phyloP scores from a whole-genome alignment of 2,797 vertebrate genomes.

The Crenuchus spilurus region DNA sequence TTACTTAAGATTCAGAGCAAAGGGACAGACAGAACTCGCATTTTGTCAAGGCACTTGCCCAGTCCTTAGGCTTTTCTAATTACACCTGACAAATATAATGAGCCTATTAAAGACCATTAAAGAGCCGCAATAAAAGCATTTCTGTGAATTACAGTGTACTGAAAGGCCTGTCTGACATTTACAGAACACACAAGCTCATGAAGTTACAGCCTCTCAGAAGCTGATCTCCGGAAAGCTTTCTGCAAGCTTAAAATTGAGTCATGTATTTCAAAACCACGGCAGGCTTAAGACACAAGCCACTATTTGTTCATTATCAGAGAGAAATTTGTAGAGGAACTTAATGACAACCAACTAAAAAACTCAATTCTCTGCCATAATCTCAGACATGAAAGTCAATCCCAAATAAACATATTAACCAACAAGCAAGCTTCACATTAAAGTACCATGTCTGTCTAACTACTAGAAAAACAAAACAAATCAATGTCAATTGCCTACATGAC shows the following conservation, averaged over 20 bases:
- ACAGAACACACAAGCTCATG: slow-evolving; percentile 20
- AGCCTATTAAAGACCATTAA: slow-evolving; percentile 67
- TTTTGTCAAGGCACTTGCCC: slow-evolving; percentile 39
- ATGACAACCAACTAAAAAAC: not conserved
- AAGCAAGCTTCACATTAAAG: not conserved
- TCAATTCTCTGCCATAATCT: no score
- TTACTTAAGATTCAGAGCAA: slow-evolving; percentile 12
- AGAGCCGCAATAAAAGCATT: slow-evolving; percentile 15
- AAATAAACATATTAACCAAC: no score
- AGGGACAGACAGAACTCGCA: not conserved
- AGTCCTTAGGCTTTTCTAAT: slow-evolving; percentile 64
- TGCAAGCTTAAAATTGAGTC: not conserved
- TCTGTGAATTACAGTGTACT: slow-evolving; percentile 23
- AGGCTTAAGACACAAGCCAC: not conserved
- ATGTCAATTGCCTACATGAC: not conserved
- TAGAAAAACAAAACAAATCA: slow-evolving; percentile 1
- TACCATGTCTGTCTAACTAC: not conserved
- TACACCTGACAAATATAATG: slow-evolving; percentile 58
- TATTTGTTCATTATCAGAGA: not conserved
- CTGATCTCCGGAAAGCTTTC: slow-evolving; percentile 11
- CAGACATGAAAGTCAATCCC: no score
- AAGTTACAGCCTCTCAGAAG: slow-evolving; percentile 6
- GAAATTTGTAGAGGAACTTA: not conserved
- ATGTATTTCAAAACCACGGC: not conserved
- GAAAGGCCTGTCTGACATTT: slow-evolving; percentile 41